A percentile compares a stretch with the other conserved stretches of the same genome.
Evolutionary conservation across 2,113 vertebrate species (phyloP).

Genomic region (Mugil cephalus): DNA sequence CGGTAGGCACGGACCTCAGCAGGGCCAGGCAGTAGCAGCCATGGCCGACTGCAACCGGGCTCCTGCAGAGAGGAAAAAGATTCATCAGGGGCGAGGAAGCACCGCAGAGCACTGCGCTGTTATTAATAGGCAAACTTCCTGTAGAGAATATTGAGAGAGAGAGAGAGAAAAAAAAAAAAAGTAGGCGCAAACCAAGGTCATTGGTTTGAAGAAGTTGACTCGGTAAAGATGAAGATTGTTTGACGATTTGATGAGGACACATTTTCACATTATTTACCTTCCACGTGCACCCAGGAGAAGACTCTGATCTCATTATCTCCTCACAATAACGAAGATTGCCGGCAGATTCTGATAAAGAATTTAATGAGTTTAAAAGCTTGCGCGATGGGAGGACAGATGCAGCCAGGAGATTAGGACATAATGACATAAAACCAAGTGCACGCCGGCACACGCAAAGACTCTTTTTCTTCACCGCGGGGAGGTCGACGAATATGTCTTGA

Average conservation of each 20-base stretch:
- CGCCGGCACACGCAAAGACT: slow-evolving; percentile 11
- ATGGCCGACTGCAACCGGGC: slow-evolving; percentile 84
- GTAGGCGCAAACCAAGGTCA: slow-evolving; percentile 20
- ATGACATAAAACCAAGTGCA: slow-evolving; percentile 41
- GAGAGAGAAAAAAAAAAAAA: slow-evolving; percentile 4
- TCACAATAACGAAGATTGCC: slow-evolving; percentile 45
- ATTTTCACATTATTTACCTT: slow-evolving; percentile 33
- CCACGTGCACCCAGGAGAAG: slow-evolving; percentile 29
- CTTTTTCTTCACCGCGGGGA: too few relatives aligned
- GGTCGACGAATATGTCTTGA: not conserved
- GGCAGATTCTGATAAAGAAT: slow-evolving; percentile 52
- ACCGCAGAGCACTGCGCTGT: slow-evolving; percentile 5
- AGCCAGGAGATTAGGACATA: slow-evolving; percentile 42
- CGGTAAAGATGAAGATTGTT: slow-evolving; percentile 20
- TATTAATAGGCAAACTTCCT: not conserved
- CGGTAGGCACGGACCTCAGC: slow-evolving; percentile 87
- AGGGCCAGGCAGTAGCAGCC: slow-evolving; percentile 94
- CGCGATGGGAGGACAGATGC: slow-evolving; percentile 29
- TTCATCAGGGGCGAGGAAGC: slow-evolving; percentile 29
- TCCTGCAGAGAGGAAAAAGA: slow-evolving; percentile 77
- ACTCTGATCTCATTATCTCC: slow-evolving; percentile 57
- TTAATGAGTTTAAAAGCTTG: slow-evolving; percentile 63
- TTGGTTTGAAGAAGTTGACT: slow-evolving; percentile 6
- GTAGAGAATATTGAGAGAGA: too few relatives aligned
- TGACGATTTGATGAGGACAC: slow-evolving; percentile 21